phyloP scores from a whole-genome alignment of 2,113 vertebrate genomes.

The Fregata magnificens region DNA sequence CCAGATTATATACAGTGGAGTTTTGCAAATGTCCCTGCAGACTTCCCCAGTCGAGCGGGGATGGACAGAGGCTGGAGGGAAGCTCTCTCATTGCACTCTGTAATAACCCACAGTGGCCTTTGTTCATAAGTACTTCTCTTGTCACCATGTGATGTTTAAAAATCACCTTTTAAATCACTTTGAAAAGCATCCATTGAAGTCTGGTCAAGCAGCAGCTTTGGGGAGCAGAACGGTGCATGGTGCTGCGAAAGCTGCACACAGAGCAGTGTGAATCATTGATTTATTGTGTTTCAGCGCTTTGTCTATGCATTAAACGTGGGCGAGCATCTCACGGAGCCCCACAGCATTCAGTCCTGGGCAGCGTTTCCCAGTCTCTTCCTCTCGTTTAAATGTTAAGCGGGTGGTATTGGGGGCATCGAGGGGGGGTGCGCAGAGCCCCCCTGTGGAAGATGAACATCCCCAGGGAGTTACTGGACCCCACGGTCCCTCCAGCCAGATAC shows the following conservation, averaged over 20 bases:
- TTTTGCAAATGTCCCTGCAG: background rate
- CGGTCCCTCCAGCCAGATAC: background rate
- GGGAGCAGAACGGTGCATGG: background rate
- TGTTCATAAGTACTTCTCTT: background rate
- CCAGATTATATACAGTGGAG: background rate
- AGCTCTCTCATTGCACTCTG: background rate
- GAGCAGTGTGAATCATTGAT: background rate
- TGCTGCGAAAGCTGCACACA: background rate
- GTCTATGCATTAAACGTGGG: no score
- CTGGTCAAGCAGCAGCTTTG: background rate
- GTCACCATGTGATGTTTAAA: background rate
- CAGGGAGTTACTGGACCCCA: fast-evolving
- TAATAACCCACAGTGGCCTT: background rate
- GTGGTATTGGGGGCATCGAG: fast-evolving
- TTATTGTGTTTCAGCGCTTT: background rate
- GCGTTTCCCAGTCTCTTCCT: background rate
- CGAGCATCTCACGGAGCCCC: fast-evolving
- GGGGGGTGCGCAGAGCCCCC: fast-evolving
- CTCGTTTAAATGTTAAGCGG: fast-evolving
- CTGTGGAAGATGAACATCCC: fast-evolving
- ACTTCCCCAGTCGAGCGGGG: fast-evolving
- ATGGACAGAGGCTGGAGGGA: background rate
- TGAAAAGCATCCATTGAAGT: background rate
- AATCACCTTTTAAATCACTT: background rate
- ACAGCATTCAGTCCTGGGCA: background rate